Base-by-base conservation (phyloP, 2,797 vertebrate genomes). In the Oceanodroma leucorhoa region DNA sequence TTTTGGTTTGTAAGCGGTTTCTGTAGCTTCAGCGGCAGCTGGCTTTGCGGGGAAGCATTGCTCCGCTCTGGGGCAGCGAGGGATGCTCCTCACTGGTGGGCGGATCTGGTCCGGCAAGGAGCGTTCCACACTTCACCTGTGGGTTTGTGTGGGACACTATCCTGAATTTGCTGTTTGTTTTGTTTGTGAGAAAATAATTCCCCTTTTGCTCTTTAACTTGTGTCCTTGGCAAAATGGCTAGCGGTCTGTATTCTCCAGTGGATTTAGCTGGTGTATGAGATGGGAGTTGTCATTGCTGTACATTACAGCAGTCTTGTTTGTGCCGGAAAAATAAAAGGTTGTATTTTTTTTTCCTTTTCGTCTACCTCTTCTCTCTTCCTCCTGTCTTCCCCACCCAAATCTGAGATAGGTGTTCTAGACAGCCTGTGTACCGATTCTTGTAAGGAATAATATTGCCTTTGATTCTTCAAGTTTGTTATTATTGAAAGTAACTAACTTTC, bases 51-150 rank as follows among this genome's bases (percentile, higher is more conserved):
- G 46, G 32, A 73, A 75, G 23, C 19, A 16, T 64, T 1, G 1
- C 50, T 90, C 16, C 1, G 0, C 38, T 48, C 3, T 0, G 3
- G 27, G 8, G 24, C 87, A 50, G 14, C 1, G 0, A 60, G 40
- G 7, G 15, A 2, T 82, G 14, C 45, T 61, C 26, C 19, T 79
- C 32, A 23, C 5, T 0, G 2, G 2, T 71, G 73, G 20, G 10
- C 22, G 83, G 38, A n/a, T 71, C 17, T 57, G 13, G 5, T 38
- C 7, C 17, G 15, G 5, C 3, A 6, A 79, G 22, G 32, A 57
- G 3, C 0, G 0, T 85, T 79, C 84, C 8, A 29, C 1, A 1
- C 36, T 54, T 87, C 9, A 36, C 7, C 20, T 51, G 7, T 60
- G 41, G 19, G 21, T 67, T 69, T 67, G 12, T 45, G 26, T 45